Base-by-base conservation (phyloP, 2,888 invertebrate genomes). In the Drosophila lutescens region DNA sequence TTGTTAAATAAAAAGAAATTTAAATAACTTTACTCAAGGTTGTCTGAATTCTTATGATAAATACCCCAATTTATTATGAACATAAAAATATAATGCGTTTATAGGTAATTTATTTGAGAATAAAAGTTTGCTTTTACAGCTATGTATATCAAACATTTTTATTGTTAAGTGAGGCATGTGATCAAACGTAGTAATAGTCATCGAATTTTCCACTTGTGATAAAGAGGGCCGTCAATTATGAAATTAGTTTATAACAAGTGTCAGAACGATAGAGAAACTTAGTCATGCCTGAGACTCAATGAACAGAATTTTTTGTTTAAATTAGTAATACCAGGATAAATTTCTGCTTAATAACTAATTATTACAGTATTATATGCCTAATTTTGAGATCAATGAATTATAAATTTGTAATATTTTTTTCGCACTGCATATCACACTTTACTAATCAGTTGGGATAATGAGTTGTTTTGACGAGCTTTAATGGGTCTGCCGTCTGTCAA, bases 401-500 rank as follows among this genome's bases (percentile, higher is more conserved):
- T 4, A 20, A 20, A 3, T 20, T 26, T 26, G 5, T 2, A 0
- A 30, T 8, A 1, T 30, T 30, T 40, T 47, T 58, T 12, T 4
- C 1, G 4, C 13, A 15, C 36, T 40, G n/a, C 49, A 4, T 12
- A 26, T 1, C 17, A 38, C 57, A 36, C n/a, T 13, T 10, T 5
- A 12, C 13, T 23, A 30, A 46, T 40, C 32, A 47, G 30, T 17
- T 67, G 4, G 51, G 26, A 23, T 67, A 66, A 65, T 65, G 36
- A 38, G 38, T 10, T 67, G 53, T 65, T 30, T 44, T 32, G 46
- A 17, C 51, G 36, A 46, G 10, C n/a, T 51, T 53, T 65, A 65
- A 65, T 65, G 51, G 51, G 36, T 9, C 36, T 5, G 47, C 15
- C n/a, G 26, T 26, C 43, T 60, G 65, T 50, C 66, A 36, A 20